A percentile compares a stretch with the other conserved stretches of the same genome.
Conservation (phyloP, 2,113 vertebrate genomes). For the Macheiramphus alcinus region DNA sequence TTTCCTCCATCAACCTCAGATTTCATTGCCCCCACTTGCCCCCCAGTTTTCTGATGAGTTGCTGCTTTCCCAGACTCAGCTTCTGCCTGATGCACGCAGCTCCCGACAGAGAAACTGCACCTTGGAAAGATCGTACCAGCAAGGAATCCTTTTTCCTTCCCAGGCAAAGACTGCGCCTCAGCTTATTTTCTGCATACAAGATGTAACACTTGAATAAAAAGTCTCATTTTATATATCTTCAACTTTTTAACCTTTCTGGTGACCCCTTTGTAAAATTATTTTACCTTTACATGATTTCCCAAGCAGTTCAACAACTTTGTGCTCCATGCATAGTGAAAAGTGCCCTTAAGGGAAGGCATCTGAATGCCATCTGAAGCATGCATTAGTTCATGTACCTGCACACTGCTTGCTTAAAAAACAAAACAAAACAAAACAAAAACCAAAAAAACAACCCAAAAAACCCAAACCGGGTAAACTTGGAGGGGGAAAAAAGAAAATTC, state of each 20-base stretch:
- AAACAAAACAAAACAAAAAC: no score
- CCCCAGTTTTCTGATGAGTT: rapidly evolving
- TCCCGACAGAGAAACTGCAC: rapidly evolving
- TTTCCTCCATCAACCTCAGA: not conserved
- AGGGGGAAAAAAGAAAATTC: not conserved
- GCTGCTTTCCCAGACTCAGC: not conserved
- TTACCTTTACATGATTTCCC: not conserved
- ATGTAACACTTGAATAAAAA: not conserved
- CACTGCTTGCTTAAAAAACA: not conserved
- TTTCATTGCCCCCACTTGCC: not conserved
- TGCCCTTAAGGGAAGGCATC: not conserved
- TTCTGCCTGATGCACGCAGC: not conserved
- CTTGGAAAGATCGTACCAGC: rapidly evolving
- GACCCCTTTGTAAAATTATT: not conserved
- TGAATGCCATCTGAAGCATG: rapidly evolving
- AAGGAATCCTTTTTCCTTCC: not conserved
- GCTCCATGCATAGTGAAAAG: not conserved
- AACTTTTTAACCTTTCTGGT: not conserved
- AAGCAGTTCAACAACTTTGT: rapidly evolving
- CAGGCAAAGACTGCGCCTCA: rapidly evolving
- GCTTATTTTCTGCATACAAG: not conserved
- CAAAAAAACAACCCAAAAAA: no score
- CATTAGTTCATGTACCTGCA: no score
- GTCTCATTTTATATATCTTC: not conserved
- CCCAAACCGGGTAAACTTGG: not conserved